Evolutionary conservation across 1,140 invertebrate species (phyloP).

Genomic region (Drosophila ogumai): DNA sequence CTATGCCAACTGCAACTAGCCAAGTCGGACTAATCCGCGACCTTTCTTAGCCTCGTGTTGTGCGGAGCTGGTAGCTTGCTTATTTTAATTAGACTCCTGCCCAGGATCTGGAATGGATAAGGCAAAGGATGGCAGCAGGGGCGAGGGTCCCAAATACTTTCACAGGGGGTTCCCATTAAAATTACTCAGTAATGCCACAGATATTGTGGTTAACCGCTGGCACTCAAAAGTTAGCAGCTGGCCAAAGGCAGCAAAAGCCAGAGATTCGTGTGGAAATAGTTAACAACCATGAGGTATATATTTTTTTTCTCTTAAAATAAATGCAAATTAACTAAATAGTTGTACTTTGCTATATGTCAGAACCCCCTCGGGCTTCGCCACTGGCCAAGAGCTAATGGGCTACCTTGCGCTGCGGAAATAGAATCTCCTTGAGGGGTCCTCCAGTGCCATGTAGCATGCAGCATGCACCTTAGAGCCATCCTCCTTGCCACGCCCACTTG

Average conservation of each 20-base stretch:
- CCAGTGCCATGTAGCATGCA: slow-evolving; percentile 1
- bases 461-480: slow-evolving; percentile 6
- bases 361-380: slow-evolving; percentile 29
- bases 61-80: slow-evolving; percentile 33
- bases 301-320: not conserved
- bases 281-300: not conserved
- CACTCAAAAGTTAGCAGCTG: slow-evolving; percentile 12
- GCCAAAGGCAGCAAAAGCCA: no score
- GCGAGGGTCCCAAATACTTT: slow-evolving; percentile 12
- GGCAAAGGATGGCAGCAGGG: slow-evolving; percentile 16
- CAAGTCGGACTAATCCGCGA: slow-evolving; percentile 36
- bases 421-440: slow-evolving; percentile 68
- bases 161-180: slow-evolving; percentile 7
- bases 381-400: slow-evolving; percentile 55
- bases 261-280: not conserved
- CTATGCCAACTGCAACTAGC: slow-evolving; percentile 30
- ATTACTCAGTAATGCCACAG: slow-evolving; percentile 5
- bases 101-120: slow-evolving; percentile 24
- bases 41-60: slow-evolving; percentile 30
- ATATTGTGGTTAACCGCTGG: slow-evolving; percentile 20
- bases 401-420: slow-evolving; percentile 75
- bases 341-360: not conserved
- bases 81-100: slow-evolving; percentile 50
- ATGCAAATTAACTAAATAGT: not conserved
- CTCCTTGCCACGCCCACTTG: slow-evolving; percentile 4